Conservation (phyloP, 2,888 invertebrate genomes). For the Phania funesta region DNA sequence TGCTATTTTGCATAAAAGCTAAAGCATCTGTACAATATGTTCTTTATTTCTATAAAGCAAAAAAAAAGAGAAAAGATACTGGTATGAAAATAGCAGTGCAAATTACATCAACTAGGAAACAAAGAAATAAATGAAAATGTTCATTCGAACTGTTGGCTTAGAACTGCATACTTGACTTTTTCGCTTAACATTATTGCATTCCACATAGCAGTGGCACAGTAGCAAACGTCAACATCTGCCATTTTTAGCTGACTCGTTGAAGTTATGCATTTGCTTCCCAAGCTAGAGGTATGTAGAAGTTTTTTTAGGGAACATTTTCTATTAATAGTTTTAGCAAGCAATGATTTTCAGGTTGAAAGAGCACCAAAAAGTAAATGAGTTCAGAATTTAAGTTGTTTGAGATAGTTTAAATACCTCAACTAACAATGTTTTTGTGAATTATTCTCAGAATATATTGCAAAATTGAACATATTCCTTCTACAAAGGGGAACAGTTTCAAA, state of each 20-base stretch:
- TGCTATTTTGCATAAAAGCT: slow-evolving; percentile 50
- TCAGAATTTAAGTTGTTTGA: no score
- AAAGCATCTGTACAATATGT: slow-evolving; percentile 44
- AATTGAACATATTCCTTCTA: no score
- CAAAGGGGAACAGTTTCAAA: no score
- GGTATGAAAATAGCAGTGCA: slow-evolving; percentile 13
- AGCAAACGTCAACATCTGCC: slow-evolving; percentile 8
- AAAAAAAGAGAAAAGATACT: not conserved
- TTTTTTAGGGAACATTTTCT: not conserved
- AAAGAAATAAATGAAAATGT: slow-evolving; percentile 15
- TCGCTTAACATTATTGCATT: not conserved
- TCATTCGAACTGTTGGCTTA: slow-evolving; percentile 30
- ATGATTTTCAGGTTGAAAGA: not conserved
- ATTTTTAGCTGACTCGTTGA: not conserved
- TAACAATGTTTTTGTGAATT: no score
- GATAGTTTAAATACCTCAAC: no score
- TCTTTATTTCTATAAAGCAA: slow-evolving; percentile 2
- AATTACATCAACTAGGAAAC: slow-evolving; percentile 14
- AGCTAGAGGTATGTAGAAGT: not conserved
- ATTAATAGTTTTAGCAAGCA: not conserved
- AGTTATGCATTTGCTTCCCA: not conserved
- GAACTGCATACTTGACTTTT: slow-evolving; percentile 45
- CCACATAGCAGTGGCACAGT: not conserved
- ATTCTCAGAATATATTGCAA: no score
- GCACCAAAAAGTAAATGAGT: not conserved